Percentiles rank a stretch among this genome's conserved stretches.
These are phyloP conservation scores for Pheosia tremula DNA, from an alignment of 2,888 invertebrate genomes.

Conservation along the genomic window DNA sequence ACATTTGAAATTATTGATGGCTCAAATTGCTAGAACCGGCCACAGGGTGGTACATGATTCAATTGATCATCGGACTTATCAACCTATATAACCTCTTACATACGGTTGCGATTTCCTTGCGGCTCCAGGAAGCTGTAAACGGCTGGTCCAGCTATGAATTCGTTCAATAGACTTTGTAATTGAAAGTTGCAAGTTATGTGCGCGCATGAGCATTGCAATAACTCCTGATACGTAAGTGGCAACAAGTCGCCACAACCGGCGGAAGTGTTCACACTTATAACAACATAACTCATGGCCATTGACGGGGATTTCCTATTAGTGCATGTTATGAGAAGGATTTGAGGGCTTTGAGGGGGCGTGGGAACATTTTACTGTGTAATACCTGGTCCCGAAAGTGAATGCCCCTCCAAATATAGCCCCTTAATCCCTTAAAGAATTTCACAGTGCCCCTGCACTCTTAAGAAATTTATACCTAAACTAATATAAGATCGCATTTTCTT, in stretches of 20 bases:
- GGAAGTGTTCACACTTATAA: constrained; percentile 6
- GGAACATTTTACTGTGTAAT: background rate
- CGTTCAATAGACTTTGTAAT: background rate
- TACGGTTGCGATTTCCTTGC: too few relatives aligned
- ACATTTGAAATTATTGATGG: too few relatives aligned
- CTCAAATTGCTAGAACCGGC: too few relatives aligned
- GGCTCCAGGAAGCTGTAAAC: background rate
- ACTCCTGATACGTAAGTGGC: background rate
- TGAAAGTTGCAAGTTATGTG: background rate
- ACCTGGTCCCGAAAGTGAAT: background rate
- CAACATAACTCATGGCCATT: constrained; percentile 7
- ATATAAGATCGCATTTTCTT: too few relatives aligned
- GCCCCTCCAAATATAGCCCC: too few relatives aligned
- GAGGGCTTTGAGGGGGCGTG: background rate
- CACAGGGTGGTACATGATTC: too few relatives aligned
- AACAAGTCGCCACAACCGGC: background rate
- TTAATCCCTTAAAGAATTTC: too few relatives aligned
- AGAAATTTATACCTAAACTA: too few relatives aligned
- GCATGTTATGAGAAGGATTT: background rate
- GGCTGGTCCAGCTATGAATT: background rate
- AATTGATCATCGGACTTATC: too few relatives aligned
- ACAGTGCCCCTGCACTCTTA: too few relatives aligned
- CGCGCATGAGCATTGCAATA: background rate
- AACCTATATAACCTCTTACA: too few relatives aligned
- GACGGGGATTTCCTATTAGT: constrained; percentile 4